Evolutionary conservation across 2,797 vertebrate genomes (phyloP).

Genomic region (Chlorospingus flavigularis): DNA sequence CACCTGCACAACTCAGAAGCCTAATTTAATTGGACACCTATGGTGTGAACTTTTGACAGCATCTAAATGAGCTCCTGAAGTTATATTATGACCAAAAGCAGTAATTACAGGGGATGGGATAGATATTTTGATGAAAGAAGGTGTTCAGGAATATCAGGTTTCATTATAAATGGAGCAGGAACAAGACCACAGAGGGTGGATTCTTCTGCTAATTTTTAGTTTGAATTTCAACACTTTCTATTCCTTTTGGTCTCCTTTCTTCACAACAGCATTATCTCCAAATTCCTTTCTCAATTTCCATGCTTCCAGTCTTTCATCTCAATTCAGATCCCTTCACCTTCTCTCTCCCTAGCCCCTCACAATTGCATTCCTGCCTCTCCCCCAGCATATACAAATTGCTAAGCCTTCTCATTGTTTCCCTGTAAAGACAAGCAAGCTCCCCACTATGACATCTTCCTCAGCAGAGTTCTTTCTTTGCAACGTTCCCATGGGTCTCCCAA

Average conservation of each 20-base stretch:
- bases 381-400: neutral
- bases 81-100: neutral
- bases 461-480: neutral
- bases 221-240: neutral
- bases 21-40: neutral
- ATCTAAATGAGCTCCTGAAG: neutral
- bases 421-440: neutral
- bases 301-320: neutral
- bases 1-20: neutral
- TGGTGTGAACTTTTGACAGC: fast-evolving
- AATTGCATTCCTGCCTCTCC: fast-evolving
- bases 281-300: neutral
- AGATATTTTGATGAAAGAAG: neutral
- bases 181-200: neutral
- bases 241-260: neutral
- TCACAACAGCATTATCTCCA: neutral
- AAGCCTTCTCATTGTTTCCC: neutral
- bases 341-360: neutral
- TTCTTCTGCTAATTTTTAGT: neutral
- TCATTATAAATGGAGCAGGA: neutral
- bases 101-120: neutral
- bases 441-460: neutral
- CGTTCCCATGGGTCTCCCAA: neutral
- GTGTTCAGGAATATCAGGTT: neutral
- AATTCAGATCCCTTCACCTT: neutral